A percentile compares a stretch with the other conserved stretches of the same genome.
These are phyloP conservation scores for Acrocephalus kingi DNA, from an alignment of 2,113 vertebrate genomes.

Conservation along the genomic window DNA sequence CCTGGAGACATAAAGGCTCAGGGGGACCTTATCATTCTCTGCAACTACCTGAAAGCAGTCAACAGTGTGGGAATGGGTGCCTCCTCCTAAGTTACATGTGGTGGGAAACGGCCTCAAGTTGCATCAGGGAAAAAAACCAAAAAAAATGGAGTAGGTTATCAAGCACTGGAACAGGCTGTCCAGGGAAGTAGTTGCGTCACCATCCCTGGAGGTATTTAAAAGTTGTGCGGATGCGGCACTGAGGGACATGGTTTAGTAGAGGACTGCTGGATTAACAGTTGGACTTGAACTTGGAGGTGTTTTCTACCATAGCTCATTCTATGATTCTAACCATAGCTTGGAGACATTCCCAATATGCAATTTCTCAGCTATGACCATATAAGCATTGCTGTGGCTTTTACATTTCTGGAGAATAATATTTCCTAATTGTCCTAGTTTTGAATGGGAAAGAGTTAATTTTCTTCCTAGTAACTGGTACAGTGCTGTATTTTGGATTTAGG, in stretches of 20 bases:
- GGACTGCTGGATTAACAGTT: neutral
- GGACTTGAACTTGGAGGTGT: neutral
- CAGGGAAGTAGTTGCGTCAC: too few species aligned
- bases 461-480: neutral
- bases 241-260: neutral
- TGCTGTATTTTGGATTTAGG: neutral
- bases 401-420: neutral
- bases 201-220: neutral
- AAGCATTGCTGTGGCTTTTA: neutral
- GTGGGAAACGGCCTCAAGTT: neutral
- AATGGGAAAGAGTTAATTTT: neutral
- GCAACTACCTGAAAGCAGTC: neutral
- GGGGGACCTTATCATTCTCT: neutral
- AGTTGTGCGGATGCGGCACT: neutral
- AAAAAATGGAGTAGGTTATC: neutral
- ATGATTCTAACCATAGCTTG: neutral
- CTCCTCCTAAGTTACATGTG: neutral
- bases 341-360: neutral
- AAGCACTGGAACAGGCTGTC: neutral
- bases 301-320: fast-evolving
- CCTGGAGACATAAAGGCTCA: neutral
- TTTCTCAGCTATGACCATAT: neutral
- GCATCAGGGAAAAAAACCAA: neutral
- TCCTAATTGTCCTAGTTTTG: neutral
- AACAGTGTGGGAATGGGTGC: neutral